phyloP scores from a whole-genome alignment of 2,797 vertebrate species.

The Spea hammondii region DNA sequence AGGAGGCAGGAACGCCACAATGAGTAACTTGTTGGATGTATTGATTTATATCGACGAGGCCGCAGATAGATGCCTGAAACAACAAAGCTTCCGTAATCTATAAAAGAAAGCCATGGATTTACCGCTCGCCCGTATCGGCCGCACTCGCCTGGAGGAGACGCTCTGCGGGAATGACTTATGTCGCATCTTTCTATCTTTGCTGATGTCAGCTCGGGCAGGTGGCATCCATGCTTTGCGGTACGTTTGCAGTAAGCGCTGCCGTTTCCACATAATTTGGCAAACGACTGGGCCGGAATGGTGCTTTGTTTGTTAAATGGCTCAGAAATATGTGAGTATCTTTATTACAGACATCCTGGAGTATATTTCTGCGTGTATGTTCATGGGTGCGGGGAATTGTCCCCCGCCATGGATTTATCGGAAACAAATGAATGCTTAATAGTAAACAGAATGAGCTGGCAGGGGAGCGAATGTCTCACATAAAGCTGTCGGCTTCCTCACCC shows the following conservation, averaged over 20 bases:
- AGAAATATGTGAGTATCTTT: slow-evolving; percentile 52
- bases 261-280: slow-evolving; percentile 52
- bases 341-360: slow-evolving; percentile 16
- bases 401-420: slow-evolving; percentile 31
- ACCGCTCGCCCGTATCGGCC: too few relatives aligned
- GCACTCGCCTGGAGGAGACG: too few relatives aligned
- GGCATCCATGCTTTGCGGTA: slow-evolving; percentile 40
- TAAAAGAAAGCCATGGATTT: too few relatives aligned
- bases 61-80: too few relatives aligned
- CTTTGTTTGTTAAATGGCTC: slow-evolving; percentile 53
- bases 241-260: slow-evolving; percentile 48
- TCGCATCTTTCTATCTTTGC: slow-evolving; percentile 11
- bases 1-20: too few relatives aligned
- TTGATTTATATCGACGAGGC: too few relatives aligned
- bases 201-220: slow-evolving; percentile 43
- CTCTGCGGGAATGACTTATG: too few relatives aligned
- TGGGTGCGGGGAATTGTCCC: slow-evolving; percentile 28
- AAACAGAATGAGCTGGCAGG: slow-evolving; percentile 5
- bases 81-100: too few relatives aligned
- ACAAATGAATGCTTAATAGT: slow-evolving; percentile 23
- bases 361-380: slow-evolving; percentile 41
- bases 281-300: slow-evolving; percentile 42
- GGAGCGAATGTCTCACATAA: slow-evolving; percentile 19
- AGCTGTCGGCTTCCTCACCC: neutral
- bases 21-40: too few relatives aligned